phyloP scores from a whole-genome alignment of 2,113 vertebrate genomes.

The Noturus placidus region DNA sequence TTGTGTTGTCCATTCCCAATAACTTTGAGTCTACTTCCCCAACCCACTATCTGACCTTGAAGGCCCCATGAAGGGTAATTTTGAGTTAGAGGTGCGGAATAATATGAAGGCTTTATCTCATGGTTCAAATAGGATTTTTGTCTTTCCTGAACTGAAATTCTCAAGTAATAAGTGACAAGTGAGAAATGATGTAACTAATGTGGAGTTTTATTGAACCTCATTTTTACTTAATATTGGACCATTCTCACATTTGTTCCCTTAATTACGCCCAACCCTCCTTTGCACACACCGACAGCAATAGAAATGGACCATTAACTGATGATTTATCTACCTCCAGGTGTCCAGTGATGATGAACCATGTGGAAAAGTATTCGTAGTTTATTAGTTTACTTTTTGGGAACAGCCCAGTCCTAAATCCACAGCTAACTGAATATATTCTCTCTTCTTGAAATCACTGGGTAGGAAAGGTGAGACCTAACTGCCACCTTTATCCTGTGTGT shows the following conservation, averaged over 20 bases:
- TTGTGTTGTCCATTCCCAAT: not conserved
- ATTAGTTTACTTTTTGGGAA: not conserved
- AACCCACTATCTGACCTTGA: not conserved
- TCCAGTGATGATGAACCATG: not conserved
- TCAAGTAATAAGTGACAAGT: not conserved
- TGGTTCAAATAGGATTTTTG: not conserved
- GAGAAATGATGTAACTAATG: not conserved
- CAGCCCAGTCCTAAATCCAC: not conserved
- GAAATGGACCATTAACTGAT: not conserved
- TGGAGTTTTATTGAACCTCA: not conserved
- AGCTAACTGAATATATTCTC: not conserved
- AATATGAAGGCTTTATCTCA: not conserved
- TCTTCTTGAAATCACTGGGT: not conserved
- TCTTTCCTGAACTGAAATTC: not conserved
- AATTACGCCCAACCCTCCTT: not conserved
- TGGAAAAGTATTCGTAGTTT: not conserved
- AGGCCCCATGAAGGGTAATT: not conserved
- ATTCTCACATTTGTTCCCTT: not conserved
- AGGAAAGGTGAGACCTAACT: not conserved
- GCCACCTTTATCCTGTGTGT: not conserved
- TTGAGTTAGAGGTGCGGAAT: not conserved
- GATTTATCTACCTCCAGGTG: not conserved
- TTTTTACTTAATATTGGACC: not conserved
- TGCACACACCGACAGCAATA: not conserved
- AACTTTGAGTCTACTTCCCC: not conserved